phyloP scores from a whole-genome alignment of 2,113 vertebrate genomes.

The Prinia subflava region DNA sequence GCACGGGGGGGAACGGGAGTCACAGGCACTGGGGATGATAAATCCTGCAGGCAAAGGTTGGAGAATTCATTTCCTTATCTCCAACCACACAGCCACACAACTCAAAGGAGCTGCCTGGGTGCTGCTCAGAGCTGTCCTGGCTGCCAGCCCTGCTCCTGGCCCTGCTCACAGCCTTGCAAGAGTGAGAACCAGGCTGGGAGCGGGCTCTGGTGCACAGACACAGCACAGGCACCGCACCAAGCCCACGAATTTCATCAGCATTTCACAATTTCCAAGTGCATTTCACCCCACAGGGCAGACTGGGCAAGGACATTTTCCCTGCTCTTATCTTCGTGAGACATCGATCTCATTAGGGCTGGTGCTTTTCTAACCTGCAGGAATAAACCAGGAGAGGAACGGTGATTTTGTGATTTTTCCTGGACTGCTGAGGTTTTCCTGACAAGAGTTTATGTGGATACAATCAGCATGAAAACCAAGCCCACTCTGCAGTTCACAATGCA shows the following conservation, averaged over 20 bases:
- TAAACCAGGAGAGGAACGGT: background rate
- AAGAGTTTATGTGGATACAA: background rate
- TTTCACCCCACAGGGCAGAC: background rate
- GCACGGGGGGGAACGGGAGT: background rate
- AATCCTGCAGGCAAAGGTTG: slow-evolving; percentile 38
- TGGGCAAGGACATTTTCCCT: background rate
- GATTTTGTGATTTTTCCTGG: background rate
- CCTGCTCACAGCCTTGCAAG: background rate
- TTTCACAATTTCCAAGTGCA: background rate
- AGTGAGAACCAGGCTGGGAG: background rate
- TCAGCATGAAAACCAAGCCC: background rate
- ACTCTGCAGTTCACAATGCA: background rate
- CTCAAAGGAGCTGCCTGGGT: background rate
- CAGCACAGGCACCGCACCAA: background rate
- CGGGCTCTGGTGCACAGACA: background rate
- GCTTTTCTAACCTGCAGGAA: background rate
- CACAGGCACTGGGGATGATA: background rate
- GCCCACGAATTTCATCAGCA: background rate
- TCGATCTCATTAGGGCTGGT: background rate
- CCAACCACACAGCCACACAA: background rate
- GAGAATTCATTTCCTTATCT: slow-evolving; percentile 53
- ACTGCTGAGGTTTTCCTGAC: background rate
- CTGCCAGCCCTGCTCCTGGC: background rate
- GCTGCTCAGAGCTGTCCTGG: background rate
- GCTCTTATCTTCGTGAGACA: background rate